phyloP scores from a whole-genome alignment of 2,797 vertebrate genomes.

The Phoeniculus purpureus region DNA sequence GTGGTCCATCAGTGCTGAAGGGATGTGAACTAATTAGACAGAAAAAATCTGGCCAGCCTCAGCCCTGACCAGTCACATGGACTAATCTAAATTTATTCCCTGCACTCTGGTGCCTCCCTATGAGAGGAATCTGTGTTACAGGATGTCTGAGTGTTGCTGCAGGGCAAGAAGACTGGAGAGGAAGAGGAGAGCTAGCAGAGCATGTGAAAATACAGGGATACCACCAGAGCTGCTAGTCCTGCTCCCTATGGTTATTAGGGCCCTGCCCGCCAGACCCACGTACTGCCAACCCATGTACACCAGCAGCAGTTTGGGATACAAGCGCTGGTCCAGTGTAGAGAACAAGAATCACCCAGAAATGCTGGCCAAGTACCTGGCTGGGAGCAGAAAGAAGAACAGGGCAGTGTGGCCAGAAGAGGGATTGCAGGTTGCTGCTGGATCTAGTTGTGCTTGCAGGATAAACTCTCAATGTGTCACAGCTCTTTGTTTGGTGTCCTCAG shows the following conservation, averaged over 20 bases:
- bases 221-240: constrained; percentile 7
- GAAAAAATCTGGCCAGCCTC: neutral
- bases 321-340: neutral
- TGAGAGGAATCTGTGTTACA: constrained; percentile 25
- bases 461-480: neutral
- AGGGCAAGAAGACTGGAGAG: neutral
- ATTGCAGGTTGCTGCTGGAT: neutral
- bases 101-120: constrained; percentile 46
- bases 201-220: neutral
- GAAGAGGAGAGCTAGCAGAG: neutral
- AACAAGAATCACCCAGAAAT: neutral
- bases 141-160: neutral
- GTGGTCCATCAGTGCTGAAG: neutral
- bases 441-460: neutral
- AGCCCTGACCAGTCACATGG: neutral
- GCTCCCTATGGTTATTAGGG: neutral
- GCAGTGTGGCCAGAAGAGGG: fast-evolving
- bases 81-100: constrained; percentile 11
- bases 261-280: neutral
- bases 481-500: neutral
- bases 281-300: neutral
- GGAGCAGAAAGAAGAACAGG: neutral
- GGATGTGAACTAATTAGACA: neutral
- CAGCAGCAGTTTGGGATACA: neutral
- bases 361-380: neutral